Percentiles rank a stretch among this genome's conserved stretches.
These are phyloP conservation scores for Xiphydria camelus DNA, from an alignment of 2,888 invertebrate species.

Conservation along the genomic window DNA sequence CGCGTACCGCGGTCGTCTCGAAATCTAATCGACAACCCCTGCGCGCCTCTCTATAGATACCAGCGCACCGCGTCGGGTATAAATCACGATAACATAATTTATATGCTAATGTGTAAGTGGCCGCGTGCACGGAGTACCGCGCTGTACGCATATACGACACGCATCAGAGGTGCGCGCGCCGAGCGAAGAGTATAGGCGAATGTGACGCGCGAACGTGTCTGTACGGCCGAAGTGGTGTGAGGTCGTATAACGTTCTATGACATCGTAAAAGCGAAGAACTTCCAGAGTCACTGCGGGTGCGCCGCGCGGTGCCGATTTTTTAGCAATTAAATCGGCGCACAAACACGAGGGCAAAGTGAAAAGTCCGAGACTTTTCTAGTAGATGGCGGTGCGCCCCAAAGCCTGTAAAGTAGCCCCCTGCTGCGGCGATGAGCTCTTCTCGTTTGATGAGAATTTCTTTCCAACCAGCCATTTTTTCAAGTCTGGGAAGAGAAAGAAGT, in stretches of 20 bases:
- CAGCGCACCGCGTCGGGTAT: slow-evolving; percentile 32
- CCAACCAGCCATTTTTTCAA: too few species aligned
- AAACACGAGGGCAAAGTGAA: too few species aligned
- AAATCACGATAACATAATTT: slow-evolving; percentile 56
- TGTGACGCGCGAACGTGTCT: slow-evolving; percentile 22
- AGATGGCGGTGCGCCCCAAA: too few species aligned
- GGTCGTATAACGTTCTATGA: slow-evolving; percentile 16
- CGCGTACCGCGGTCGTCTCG: slow-evolving; percentile 9
- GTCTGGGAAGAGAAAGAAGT: too few species aligned
- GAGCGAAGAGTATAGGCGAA: slow-evolving; percentile 9
- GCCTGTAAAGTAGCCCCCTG: too few species aligned
- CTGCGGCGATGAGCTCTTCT: too few species aligned
- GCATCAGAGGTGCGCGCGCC: background rate
- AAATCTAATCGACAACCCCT: slow-evolving; percentile 43
- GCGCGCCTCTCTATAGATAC: slow-evolving; percentile 12
- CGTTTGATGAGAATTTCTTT: too few species aligned
- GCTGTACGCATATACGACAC: background rate
- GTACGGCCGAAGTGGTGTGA: background rate
- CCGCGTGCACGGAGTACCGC: too few species aligned
- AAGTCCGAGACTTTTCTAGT: too few species aligned
- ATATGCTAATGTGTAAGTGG: slow-evolving; percentile 48
- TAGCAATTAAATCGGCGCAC: slow-evolving; percentile 32
- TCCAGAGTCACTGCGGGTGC: background rate
- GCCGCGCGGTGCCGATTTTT: slow-evolving; percentile 13
- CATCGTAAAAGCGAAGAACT: slow-evolving; percentile 28